These are phyloP conservation scores for Eulimnadia texana DNA, from an alignment of 1,140 invertebrate genomes.

Conservation along the genomic window DNA sequence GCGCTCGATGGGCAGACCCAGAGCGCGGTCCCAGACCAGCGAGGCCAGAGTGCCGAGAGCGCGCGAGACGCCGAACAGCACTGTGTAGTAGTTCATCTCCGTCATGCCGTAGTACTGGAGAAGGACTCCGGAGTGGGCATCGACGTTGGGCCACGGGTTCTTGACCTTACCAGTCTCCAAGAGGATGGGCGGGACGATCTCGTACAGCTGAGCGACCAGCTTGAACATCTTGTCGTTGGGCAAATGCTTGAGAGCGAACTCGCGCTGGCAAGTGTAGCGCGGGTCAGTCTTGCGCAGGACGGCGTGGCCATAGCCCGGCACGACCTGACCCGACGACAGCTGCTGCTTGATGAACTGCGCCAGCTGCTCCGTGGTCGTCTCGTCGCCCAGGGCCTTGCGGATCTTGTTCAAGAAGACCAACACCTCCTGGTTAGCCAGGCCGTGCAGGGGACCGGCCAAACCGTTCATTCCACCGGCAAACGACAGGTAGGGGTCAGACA, in stretches of 20 bases:
- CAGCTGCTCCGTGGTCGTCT: constrained; percentile 69
- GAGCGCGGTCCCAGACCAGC: constrained; percentile 85
- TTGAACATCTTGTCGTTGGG: constrained; percentile 85
- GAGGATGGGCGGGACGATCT: constrained; percentile 83
- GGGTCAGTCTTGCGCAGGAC: constrained; percentile 94
- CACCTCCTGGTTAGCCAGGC: constrained; percentile 89
- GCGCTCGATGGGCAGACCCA: constrained; percentile 87
- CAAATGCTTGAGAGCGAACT: constrained; percentile 87
- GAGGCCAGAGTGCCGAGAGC: constrained; percentile 81
- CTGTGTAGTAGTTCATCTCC: constrained; percentile 98
- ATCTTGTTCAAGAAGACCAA: constrained; percentile 72
- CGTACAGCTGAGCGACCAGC: constrained; percentile 83
- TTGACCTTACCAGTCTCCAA: constrained; percentile 90
- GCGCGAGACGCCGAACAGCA: constrained; percentile 89
- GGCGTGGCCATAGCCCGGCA: constrained; percentile 93
- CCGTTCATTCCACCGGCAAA: constrained; percentile 91
- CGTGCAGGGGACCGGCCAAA: constrained; percentile 66
- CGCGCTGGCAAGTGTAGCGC: constrained; percentile 81
- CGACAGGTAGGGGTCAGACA: constrained; percentile 87
- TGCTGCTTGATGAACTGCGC: constrained; percentile 92
- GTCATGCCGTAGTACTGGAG: constrained; percentile 89
- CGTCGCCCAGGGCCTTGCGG: constrained; percentile 58
- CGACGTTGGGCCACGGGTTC: constrained; percentile 98
- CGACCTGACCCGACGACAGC: constrained; percentile 84
- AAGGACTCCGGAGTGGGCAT: constrained; percentile 90